Evolutionary conservation across 2,113 vertebrate genomes (phyloP), one percentile per base, ranked within the genome.

Genomic region (Mesoclemmys tuberculata): DNA sequence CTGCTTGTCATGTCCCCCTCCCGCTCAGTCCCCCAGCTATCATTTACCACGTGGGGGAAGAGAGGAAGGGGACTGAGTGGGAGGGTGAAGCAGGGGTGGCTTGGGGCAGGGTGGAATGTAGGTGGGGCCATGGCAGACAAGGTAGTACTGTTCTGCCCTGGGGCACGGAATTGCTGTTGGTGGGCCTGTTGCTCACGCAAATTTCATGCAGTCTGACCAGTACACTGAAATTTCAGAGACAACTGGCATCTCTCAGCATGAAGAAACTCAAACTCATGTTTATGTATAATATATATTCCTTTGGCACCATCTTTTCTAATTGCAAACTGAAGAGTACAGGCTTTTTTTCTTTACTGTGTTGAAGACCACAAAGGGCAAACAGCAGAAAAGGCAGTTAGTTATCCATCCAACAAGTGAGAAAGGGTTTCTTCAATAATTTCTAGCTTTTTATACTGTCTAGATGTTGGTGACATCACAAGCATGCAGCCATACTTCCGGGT

Each of bases 191-290:
- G 1, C 83, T 93, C 77, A 19, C 51, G 77, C 58, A 58, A 38
- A 9, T 49, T 49, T 56, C 38, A 13, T 78, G 35, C 58, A 85
- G 87, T 92, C 26, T 87, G 51, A 93, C n/a, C 35, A 84, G 44
- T 10, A 24, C n/a, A 78, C 35, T 58, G 88, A 95, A 91, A 88
- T 79, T 92, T 35, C 92, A 85, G 27, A 94, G 79, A 95, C 38
- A 51, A 91, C n/a, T 10, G 88, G 41, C 31, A 84, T 82, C 87
- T 88, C 27, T 93, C 74, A 90, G 27, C 7, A 26, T n/a, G 87
- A 92, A 92, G 56, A 68, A 68, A 68, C 61, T 68, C 38, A 26
- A 38, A 5, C 21, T 21, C 41, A 22, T 82, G 35, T 82, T 9
- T 14, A 52, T 89, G 46, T 12, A 84, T 92, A 93, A 14, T 24